These are phyloP conservation scores for Sinopyrophorus schimmeli DNA, from an alignment of 2,888 invertebrate species.

Conservation along the genomic window DNA sequence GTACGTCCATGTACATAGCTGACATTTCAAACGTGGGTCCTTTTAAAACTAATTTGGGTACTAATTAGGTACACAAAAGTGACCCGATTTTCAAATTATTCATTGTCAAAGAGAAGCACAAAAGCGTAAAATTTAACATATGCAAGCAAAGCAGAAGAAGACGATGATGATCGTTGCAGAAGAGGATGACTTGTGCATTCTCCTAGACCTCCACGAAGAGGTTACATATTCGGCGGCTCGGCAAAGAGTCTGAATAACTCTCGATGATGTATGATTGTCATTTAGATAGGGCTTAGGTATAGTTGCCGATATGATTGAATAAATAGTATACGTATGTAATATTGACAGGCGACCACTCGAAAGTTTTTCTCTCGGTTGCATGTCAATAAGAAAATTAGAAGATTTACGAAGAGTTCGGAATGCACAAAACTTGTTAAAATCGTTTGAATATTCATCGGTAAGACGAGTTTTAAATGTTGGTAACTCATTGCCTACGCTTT, in stretches of 20 bases:
- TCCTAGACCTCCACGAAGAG: conserved; percentile 39
- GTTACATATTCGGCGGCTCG: conserved; percentile 30
- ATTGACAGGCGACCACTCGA: conserved; percentile 22
- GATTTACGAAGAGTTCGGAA: conserved; percentile 29
- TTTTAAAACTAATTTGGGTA: too few relatives aligned
- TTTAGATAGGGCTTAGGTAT: conserved; percentile 28
- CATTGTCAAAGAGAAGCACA: background rate
- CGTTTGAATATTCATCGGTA: conserved; percentile 42
- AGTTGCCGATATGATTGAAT: conserved; percentile 29
- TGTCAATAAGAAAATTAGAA: conserved; percentile 23
- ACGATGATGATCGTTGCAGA: conserved; percentile 25
- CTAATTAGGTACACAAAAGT: too few relatives aligned
- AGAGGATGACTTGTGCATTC: conserved; percentile 39
- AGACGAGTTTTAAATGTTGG: conserved; percentile 21
- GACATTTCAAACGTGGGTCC: too few relatives aligned
- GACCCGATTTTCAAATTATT: background rate
- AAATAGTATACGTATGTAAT: conserved; percentile 22
- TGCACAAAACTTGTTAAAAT: conserved; percentile 42
- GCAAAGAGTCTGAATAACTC: conserved; percentile 23
- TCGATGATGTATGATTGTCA: conserved; percentile 31
- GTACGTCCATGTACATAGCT: too few relatives aligned
- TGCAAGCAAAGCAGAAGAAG: background rate
- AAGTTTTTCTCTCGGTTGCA: conserved; percentile 8
- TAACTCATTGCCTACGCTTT: conserved; percentile 34
- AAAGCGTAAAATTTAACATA: background rate